phyloP scores from a whole-genome alignment of 1,140 invertebrate species.

The Tetraneura akinire region DNA sequence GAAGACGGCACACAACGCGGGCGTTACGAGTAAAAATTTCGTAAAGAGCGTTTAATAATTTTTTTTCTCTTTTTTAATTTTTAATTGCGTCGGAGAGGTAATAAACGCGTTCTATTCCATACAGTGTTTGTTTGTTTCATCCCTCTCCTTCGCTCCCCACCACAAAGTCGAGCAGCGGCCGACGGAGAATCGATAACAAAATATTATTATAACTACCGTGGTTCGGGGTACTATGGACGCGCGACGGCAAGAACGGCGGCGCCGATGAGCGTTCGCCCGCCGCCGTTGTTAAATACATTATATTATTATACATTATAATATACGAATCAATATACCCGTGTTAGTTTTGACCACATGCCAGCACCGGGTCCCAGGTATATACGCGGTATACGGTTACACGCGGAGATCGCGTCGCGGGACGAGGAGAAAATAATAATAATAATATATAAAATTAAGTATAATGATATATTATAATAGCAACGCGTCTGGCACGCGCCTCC shows the following conservation, averaged over 20 bases:
- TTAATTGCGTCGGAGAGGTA: too few relatives aligned
- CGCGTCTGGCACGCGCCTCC: slow-evolving; percentile 46
- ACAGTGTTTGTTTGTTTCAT: too few relatives aligned
- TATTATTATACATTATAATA: neutral
- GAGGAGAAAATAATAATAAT: too few relatives aligned
- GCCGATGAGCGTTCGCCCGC: neutral
- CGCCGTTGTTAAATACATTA: neutral
- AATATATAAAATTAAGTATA: neutral
- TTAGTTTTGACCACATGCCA: slow-evolving; percentile 32
- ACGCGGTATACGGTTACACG: slow-evolving; percentile 12
- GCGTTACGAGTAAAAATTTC: too few relatives aligned
- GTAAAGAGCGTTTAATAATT: too few relatives aligned
- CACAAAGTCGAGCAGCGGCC: too few relatives aligned
- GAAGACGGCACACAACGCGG: too few relatives aligned
- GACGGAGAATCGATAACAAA: neutral
- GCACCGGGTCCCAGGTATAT: neutral
- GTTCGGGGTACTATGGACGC: too few relatives aligned
- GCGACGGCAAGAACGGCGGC: neutral
- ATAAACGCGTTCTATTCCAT: too few relatives aligned
- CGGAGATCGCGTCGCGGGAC: neutral
- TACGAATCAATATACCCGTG: neutral
- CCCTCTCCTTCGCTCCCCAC: too few relatives aligned
- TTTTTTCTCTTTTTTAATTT: too few relatives aligned
- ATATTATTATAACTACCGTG: neutral
- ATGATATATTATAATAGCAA: neutral